Conservation (phyloP, 92 coral and sea anemone species). For the Palythoa caribaeorum region DNA sequence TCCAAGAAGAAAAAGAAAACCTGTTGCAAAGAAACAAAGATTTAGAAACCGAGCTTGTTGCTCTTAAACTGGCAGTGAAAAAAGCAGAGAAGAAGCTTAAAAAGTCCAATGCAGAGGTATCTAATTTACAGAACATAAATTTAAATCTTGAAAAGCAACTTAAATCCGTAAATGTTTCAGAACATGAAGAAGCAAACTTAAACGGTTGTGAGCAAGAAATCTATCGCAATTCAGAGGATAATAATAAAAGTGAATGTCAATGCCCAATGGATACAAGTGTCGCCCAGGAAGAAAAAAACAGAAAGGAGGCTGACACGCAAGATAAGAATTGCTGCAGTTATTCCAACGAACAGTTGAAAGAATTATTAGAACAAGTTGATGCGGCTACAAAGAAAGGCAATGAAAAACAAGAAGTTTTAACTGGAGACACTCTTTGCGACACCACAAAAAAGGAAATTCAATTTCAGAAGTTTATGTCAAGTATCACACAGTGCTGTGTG, state of each 20-base stretch:
- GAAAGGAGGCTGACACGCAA: not conserved
- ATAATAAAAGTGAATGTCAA: not conserved
- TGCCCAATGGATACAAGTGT: not conserved
- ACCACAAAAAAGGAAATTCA: not conserved
- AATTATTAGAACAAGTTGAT: conserved; percentile 7
- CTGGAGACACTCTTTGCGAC: not conserved
- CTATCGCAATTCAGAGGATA: not conserved
- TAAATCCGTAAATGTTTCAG: not conserved
- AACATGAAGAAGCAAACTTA: not conserved
- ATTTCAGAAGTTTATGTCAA: conserved; percentile 6
- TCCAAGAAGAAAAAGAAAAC: not conserved
- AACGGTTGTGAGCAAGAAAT: not conserved
- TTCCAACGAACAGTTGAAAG: conserved; percentile 10
- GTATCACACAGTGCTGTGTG: conserved; percentile 8
- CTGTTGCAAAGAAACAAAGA: not conserved
- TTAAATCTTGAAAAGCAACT: conserved; percentile 11
- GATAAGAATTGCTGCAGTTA: not conserved
- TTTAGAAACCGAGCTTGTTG: conserved; percentile 7
- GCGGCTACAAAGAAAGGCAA: not conserved
- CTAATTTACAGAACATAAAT: not conserved
- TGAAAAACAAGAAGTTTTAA: not conserved
- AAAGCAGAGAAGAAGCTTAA: not conserved
- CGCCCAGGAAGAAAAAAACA: not conserved
- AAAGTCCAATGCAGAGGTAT: not conserved
- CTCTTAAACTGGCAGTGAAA: not conserved